Evolutionary conservation across 1,140 invertebrate genomes (phyloP).

Genomic region (Scaptodrosophila lebanonensis): DNA sequence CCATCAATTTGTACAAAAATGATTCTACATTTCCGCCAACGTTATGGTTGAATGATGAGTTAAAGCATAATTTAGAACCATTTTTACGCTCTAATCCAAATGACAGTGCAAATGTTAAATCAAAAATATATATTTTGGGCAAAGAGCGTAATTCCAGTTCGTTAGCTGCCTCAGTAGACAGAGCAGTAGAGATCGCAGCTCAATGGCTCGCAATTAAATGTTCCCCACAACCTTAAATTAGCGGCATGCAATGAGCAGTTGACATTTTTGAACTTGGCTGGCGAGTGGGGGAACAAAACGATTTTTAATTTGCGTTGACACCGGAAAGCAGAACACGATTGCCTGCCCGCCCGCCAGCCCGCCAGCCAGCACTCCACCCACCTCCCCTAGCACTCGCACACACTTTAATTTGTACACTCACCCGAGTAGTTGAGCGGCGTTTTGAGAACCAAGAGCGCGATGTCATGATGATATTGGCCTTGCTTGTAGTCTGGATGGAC

Average conservation of each 20-base stretch:
- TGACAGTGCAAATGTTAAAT: too few species aligned
- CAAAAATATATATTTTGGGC: conserved; percentile 1
- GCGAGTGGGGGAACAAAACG: conserved; percentile 56
- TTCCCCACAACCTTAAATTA: conserved; percentile 50
- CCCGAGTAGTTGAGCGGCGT: conserved; percentile 83
- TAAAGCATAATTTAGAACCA: too few species aligned
- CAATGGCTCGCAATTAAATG: conserved; percentile 29
- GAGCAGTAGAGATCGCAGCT: conserved; percentile 27
- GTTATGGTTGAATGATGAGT: too few species aligned
- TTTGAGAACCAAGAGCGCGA: conserved; percentile 82
- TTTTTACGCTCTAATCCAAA: too few species aligned
- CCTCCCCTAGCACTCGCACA: background rate
- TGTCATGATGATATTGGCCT: conserved; percentile 83
- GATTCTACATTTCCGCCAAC: too few species aligned
- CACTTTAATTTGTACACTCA: conserved; percentile 70
- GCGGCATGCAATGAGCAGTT: conserved; percentile 43
- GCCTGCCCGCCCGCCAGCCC: background rate
- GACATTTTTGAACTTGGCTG: conserved; percentile 61
- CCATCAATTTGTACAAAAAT: too few species aligned
- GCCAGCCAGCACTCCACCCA: background rate
- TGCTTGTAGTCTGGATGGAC: conserved; percentile 84
- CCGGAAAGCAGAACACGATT: conserved; percentile 50
- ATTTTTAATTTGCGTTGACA: conserved; percentile 68
- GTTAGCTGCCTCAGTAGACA: conserved; percentile 56
- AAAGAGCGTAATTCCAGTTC: conserved; percentile 19